Evolutionary conservation across 1,140 invertebrate genomes (phyloP).

Genomic region (Drosophila serrata): DNA sequence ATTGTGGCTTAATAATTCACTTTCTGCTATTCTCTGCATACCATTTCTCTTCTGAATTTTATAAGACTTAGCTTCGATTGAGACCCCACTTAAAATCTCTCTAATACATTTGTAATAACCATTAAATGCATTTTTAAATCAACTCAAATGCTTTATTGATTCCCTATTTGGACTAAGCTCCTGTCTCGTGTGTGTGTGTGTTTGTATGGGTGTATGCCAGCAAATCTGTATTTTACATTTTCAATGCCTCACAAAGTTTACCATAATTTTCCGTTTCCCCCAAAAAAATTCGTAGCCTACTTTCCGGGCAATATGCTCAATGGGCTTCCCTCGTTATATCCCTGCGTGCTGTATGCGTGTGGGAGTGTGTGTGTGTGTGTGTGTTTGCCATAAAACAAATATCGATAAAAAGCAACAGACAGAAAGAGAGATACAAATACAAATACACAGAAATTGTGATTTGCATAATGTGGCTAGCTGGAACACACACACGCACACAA

Average conservation of each 20-base stretch:
- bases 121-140: conserved; percentile 13
- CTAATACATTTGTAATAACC: conserved; percentile 20
- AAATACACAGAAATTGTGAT: conserved; percentile 62
- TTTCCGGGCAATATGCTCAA: conserved; percentile 34
- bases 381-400: conserved; percentile 69
- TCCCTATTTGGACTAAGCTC: not conserved
- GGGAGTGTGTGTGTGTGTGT: conserved; percentile 15
- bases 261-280: conserved; percentile 39
- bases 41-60: too few relatives aligned
- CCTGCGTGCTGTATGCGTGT: not conserved
- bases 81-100: conserved; percentile 2
- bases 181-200: too few relatives aligned
- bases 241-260: conserved; percentile 40
- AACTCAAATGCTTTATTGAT: conserved; percentile 25
- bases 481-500: conserved; percentile 42
- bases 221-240: conserved; percentile 52
- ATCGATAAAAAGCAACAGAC: conserved; percentile 79
- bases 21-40: too few relatives aligned
- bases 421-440: conserved; percentile 58
- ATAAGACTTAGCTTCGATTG: not conserved
- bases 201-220: not conserved
- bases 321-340: too few relatives aligned
- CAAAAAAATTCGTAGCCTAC: conserved; percentile 34
- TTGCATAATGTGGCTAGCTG: conserved; percentile 70
- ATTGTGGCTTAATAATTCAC: not conserved